phyloP scores from a whole-genome alignment of 2,888 invertebrate species.

The Entomobrya proxima region DNA sequence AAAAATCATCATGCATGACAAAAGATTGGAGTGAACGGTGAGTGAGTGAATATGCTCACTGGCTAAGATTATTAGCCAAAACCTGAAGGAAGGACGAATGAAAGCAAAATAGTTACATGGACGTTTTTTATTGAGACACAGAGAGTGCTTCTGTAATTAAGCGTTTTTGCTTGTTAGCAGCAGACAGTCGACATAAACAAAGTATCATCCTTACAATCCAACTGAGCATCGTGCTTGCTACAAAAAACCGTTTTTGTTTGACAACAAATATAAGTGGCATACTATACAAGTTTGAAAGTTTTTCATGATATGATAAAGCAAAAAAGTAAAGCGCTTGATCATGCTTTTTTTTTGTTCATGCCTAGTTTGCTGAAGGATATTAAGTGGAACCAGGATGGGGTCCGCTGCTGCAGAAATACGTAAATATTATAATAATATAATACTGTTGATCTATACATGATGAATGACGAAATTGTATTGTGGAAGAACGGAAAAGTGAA shows the following conservation, averaged over 20 bases:
- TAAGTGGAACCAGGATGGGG: slow-evolving; percentile 8
- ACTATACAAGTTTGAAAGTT: background rate
- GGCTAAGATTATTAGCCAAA: background rate
- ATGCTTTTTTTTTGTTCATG: slow-evolving; percentile 32
- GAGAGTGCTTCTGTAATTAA: slow-evolving; percentile 25
- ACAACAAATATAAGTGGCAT: background rate
- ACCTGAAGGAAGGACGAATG: slow-evolving; percentile 50
- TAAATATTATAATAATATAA: no score
- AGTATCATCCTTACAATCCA: slow-evolving; percentile 38
- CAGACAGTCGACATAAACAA: slow-evolving; percentile 28
- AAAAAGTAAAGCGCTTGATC: slow-evolving; percentile 15
- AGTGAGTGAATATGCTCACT: slow-evolving; percentile 27
- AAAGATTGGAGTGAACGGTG: slow-evolving; percentile 7
- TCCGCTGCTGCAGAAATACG: background rate
- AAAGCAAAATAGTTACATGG: slow-evolving; percentile 41
- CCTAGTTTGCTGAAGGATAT: slow-evolving; percentile 11
- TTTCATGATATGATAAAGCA: slow-evolving; percentile 30
- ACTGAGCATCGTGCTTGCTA: background rate
- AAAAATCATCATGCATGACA: slow-evolving; percentile 33
- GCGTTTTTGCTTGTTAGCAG: slow-evolving; percentile 34
- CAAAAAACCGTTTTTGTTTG: slow-evolving; percentile 29
- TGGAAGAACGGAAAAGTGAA: no score
- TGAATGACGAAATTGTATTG: no score
- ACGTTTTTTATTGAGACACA: background rate
- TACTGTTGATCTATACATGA: background rate